These are phyloP conservation scores for Pomatorhinus ruficollis DNA, from an alignment of 2,113 vertebrate species.

Conservation along the genomic window DNA sequence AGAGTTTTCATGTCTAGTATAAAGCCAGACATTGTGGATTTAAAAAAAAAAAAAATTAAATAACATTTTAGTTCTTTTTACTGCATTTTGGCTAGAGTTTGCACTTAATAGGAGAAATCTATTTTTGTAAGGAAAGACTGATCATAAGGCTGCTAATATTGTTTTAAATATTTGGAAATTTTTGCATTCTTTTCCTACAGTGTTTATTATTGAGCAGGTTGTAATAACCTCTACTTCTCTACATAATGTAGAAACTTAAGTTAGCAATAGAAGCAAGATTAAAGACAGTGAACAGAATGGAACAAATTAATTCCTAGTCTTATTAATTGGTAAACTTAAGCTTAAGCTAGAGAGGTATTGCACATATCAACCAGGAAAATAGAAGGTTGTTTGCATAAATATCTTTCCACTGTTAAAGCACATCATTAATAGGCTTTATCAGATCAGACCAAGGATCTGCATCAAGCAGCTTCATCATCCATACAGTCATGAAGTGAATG, in stretches of 20 bases:
- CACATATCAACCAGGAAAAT: not conserved
- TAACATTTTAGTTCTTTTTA: not conserved
- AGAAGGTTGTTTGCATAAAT: not conserved
- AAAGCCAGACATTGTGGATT: not conserved
- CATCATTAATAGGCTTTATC: not conserved
- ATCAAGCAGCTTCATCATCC: not conserved
- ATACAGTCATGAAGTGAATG: constrained; percentile 30
- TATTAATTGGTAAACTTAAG: not conserved
- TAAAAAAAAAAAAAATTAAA: not conserved
- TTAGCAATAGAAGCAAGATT: not conserved
- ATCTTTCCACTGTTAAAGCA: constrained; percentile 1
- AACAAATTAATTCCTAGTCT: not conserved
- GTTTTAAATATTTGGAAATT: not conserved
- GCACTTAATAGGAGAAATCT: not conserved
- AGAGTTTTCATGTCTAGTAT: not conserved
- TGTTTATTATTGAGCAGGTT: not conserved
- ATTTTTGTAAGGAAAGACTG: not conserved
- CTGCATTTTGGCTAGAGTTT: not conserved
- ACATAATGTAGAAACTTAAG: not conserved
- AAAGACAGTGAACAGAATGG: not conserved
- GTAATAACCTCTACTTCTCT: not conserved
- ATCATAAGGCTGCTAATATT: not conserved
- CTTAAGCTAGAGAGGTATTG: not conserved
- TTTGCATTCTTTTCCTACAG: not conserved
- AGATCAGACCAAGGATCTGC: not conserved